A percentile compares a stretch with the other conserved stretches of the same genome.
Evolutionary conservation across 2,888 invertebrate genomes (phyloP).

Genomic region (Meloe dianella): DNA sequence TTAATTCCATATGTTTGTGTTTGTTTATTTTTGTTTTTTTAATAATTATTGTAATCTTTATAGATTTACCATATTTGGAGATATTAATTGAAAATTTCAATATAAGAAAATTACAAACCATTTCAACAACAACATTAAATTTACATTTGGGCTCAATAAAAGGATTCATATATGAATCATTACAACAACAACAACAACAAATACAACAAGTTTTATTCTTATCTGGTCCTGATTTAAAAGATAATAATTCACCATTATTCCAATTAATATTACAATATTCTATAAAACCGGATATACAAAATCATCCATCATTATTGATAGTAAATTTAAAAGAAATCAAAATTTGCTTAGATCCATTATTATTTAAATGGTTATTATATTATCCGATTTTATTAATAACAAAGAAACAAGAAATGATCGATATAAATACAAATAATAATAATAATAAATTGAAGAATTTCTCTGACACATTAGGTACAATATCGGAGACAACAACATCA

Average conservation of each 20-base stretch:
- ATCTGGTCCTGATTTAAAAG: slow-evolving; percentile 62
- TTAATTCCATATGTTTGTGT: no score
- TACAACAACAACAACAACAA: slow-evolving; percentile 28
- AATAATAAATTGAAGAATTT: slow-evolving; percentile 38
- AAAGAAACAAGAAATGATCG: neutral
- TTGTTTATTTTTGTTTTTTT: neutral
- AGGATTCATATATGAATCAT: slow-evolving; percentile 62
- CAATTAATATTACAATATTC: slow-evolving; percentile 60
- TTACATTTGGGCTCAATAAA: slow-evolving; percentile 59
- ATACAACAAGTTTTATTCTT: slow-evolving; percentile 64
- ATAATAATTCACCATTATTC: slow-evolving; percentile 54
- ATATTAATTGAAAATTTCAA: slow-evolving; percentile 65
- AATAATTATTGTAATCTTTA: slow-evolving; percentile 36
- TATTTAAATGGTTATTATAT: slow-evolving; percentile 71
- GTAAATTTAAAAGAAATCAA: slow-evolving; percentile 62
- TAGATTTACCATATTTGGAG: slow-evolving; percentile 70
- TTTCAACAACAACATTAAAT: slow-evolving; percentile 56
- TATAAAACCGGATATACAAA: slow-evolving; percentile 54
- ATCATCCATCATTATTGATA: slow-evolving; percentile 61
- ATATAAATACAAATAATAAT: neutral
- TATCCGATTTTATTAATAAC: slow-evolving; percentile 24
- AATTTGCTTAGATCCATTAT: slow-evolving; percentile 68
- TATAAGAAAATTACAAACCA: slow-evolving; percentile 53
- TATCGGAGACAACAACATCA: slow-evolving; percentile 53
- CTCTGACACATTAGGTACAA: slow-evolving; percentile 51